These are phyloP conservation scores for Gasterosteus aculeatus DNA, from an alignment of 2,113 vertebrate genomes.

Conservation along the genomic window DNA sequence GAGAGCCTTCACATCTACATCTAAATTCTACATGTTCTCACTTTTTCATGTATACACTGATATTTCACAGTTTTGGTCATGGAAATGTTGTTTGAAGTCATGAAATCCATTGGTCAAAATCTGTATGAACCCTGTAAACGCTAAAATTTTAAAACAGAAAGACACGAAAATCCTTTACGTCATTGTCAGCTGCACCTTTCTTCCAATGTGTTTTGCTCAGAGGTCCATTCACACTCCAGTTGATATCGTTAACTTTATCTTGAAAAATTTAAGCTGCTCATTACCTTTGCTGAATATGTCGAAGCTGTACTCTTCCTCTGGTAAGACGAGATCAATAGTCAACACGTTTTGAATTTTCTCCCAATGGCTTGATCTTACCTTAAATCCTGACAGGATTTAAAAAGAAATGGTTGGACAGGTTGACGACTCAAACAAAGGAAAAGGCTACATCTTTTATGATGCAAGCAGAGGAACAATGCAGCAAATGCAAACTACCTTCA, in stretches of 20 bases:
- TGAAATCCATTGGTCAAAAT: too few species aligned
- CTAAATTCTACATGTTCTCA: too few species aligned
- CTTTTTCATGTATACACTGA: too few species aligned
- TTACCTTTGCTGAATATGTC: conserved; percentile 29
- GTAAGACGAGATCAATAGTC: conserved; percentile 13
- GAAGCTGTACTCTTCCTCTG: not conserved
- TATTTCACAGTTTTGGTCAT: too few species aligned
- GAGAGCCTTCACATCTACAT: too few species aligned
- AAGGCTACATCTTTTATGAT: not conserved
- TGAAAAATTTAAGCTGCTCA: conserved; percentile 28
- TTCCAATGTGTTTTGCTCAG: not conserved
- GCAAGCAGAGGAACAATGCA: conserved; percentile 3
- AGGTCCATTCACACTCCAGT: not conserved
- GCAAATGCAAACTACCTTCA: not conserved
- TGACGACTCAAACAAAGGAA: conserved; percentile 1
- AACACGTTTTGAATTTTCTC: conserved; percentile 6
- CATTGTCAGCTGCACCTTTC: not conserved
- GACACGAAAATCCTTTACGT: not conserved
- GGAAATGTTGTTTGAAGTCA: too few species aligned
- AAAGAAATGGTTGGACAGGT: not conserved
- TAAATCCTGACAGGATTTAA: not conserved
- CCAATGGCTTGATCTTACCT: not conserved
- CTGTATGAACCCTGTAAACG: too few species aligned
- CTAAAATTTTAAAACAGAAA: not conserved
- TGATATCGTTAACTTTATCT: conserved; percentile 11